Evolutionary conservation across 2,113 vertebrate genomes (phyloP), one percentile per base, ranked within the genome.

Genomic region (Archilochus colubris): DNA sequence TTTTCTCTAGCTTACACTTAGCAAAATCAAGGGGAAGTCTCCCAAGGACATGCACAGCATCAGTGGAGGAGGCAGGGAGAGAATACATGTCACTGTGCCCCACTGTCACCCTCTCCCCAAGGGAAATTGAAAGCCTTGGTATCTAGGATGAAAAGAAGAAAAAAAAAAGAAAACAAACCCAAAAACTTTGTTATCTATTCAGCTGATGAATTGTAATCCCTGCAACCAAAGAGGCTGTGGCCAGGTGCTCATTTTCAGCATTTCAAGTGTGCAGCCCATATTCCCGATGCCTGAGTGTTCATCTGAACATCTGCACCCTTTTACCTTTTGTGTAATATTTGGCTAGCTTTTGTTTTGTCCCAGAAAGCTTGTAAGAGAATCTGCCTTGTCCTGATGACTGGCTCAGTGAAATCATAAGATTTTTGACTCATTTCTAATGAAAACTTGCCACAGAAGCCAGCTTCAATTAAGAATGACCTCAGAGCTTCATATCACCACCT

Each of bases 281-380:
- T 64, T 90, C 81, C 48, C 43, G 61, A 22, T 58, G 59, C 48
- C 68, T 55, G 59, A 82, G 22, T 2, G 0, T 74, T 87, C 81
- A 85, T 46, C 25, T 69, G 69, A 91, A 89, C 84, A 82, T 72
- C 86, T 93, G 82, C 76, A 83, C n/a, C 67, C 69, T 59, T 88
- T 61, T 68, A 68, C 88, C 85, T 33, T 88, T 33, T 36, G 57
- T 53, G 82, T 48, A 78, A 53, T 68, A n/a, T 86, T 88, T 94
- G 83, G 43, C 3, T 0, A 95, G 57, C 4, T 28, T 74, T 84
- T 54, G 70, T 75, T 82, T 93, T 61, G 59, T 76, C n/a, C 93
- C 70, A 73, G 70, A 54, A 85, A 89, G 31, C 48, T 36, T 55
- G 8, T 33, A 44, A 33, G 51, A 27, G 72, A 62, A 77, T 59